A percentile compares a stretch with the other conserved stretches of the same genome.
phyloP scores from a whole-genome alignment of 2,888 invertebrate species.

The Nomada flava region DNA sequence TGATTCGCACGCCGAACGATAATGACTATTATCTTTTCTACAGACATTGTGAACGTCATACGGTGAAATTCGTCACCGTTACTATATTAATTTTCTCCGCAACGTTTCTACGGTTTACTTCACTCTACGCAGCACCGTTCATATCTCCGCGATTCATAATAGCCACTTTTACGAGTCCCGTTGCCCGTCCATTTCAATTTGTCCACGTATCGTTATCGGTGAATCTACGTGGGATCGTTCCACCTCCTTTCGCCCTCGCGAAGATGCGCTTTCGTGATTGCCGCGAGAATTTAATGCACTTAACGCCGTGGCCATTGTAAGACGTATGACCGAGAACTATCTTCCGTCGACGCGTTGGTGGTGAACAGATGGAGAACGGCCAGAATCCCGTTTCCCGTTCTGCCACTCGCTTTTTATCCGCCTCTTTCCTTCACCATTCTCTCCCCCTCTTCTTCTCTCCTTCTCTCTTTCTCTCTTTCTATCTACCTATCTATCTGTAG shows the following conservation, averaged over 20 bases:
- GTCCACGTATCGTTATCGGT: slow-evolving; percentile 17
- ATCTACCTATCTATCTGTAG: not conserved
- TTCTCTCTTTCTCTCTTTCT: too few relatives aligned
- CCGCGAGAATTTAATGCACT: slow-evolving; percentile 10
- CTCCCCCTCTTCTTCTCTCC: not conserved
- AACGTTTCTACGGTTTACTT: too few relatives aligned
- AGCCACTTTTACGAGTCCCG: not conserved
- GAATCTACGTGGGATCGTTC: slow-evolving; percentile 11
- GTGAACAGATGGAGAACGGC: slow-evolving; percentile 42
- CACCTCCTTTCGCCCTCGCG: not conserved
- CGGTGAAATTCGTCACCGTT: too few relatives aligned
- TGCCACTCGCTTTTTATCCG: slow-evolving; percentile 23
- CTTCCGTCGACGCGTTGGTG: slow-evolving; percentile 26
- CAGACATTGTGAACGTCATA: too few relatives aligned
- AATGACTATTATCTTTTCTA: too few relatives aligned
- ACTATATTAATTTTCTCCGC: too few relatives aligned
- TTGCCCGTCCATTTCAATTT: not conserved
- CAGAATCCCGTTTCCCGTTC: slow-evolving; percentile 25
- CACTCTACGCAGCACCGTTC: too few relatives aligned
- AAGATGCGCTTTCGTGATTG: not conserved
- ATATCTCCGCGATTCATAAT: not conserved
- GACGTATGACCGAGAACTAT: slow-evolving; percentile 13
- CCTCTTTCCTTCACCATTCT: not conserved
- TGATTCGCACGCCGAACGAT: too few relatives aligned
- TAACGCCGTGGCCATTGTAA: slow-evolving; percentile 7